Evolutionary conservation across 1,140 invertebrate species (phyloP).

Genomic region (Drosophila obscura): DNA sequence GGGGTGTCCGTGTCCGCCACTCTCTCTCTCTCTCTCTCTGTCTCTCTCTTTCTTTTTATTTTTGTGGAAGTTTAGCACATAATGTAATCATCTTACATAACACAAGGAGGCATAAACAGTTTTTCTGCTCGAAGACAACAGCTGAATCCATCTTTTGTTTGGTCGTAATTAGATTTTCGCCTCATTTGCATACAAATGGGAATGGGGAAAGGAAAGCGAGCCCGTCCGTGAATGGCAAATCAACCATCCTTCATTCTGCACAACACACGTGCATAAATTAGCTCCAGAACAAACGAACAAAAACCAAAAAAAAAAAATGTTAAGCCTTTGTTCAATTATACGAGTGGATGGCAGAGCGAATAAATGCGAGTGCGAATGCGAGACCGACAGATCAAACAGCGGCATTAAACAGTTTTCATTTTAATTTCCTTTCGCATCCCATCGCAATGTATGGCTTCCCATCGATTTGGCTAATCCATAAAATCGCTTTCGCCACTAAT

Average conservation of each 20-base stretch:
- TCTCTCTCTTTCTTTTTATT: background rate
- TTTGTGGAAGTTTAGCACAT: slow-evolving; percentile 38
- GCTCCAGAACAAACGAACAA: slow-evolving; percentile 22
- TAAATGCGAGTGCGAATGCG: background rate
- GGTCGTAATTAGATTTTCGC: slow-evolving; percentile 76
- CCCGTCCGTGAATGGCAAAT: slow-evolving; percentile 33
- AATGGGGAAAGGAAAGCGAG: slow-evolving; percentile 8
- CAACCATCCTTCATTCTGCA: slow-evolving; percentile 27
- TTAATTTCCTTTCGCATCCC: slow-evolving; percentile 21
- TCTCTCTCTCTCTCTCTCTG: background rate
- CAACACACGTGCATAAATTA: slow-evolving; percentile 60
- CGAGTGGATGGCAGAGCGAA: too few species aligned
- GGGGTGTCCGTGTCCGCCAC: slow-evolving; percentile 2
- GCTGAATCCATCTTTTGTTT: slow-evolving; percentile 64
- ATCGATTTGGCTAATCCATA: slow-evolving; percentile 31
- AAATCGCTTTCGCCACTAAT: slow-evolving; percentile 51
- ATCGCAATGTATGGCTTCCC: background rate
- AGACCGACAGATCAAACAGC: background rate
- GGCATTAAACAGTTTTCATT: slow-evolving; percentile 45
- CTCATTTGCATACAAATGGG: slow-evolving; percentile 78
- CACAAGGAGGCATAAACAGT: slow-evolving; percentile 42
- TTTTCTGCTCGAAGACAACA: slow-evolving; percentile 62
- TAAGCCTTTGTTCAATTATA: slow-evolving; percentile 11
- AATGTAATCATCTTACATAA: slow-evolving; percentile 75
- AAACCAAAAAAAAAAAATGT: slow-evolving; percentile 14